These are phyloP conservation scores for Plemyria rubiginata DNA, from an alignment of 2,888 invertebrate genomes.

Conservation along the genomic window DNA sequence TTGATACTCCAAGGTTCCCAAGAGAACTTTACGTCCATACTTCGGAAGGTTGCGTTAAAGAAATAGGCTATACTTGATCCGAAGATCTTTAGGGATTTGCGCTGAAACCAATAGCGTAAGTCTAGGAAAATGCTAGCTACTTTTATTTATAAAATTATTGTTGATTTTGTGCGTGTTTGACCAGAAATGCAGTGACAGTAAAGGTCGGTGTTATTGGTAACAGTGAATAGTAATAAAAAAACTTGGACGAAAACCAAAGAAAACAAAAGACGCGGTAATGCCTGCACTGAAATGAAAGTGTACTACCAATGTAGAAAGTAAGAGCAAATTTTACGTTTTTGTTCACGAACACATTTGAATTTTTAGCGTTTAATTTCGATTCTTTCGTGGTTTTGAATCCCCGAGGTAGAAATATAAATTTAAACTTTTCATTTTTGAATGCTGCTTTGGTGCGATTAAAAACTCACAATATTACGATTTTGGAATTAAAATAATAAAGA, in stretches of 20 bases:
- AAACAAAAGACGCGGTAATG: conserved; percentile 7
- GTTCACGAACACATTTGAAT: neutral
- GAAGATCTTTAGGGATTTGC: conserved; percentile 4
- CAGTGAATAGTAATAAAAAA: neutral
- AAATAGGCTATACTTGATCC: conserved; percentile 7
- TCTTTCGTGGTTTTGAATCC: too few relatives aligned
- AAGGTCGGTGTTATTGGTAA: conserved; percentile 1
- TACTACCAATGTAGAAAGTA: conserved; percentile 21
- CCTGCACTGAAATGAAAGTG: conserved; percentile 17
- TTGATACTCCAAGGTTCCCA: conserved; percentile 18
- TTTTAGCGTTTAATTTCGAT: neutral
- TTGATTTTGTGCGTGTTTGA: neutral
- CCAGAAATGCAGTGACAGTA: neutral
- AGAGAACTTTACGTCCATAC: conserved; percentile 13
- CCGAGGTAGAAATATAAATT: too few relatives aligned
- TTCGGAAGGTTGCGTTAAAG: conserved; percentile 11
- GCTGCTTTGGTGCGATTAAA: neutral
- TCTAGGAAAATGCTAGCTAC: too few relatives aligned
- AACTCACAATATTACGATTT: too few relatives aligned
- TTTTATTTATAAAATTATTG: neutral
- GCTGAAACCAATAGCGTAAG: neutral
- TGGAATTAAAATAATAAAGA: neutral
- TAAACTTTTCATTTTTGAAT: neutral
- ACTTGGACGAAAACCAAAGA: conserved; percentile 2
- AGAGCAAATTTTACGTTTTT: conserved; percentile 17